phyloP scores from a whole-genome alignment of 2,113 vertebrate genomes.

The Oenanthe oenanthe region DNA sequence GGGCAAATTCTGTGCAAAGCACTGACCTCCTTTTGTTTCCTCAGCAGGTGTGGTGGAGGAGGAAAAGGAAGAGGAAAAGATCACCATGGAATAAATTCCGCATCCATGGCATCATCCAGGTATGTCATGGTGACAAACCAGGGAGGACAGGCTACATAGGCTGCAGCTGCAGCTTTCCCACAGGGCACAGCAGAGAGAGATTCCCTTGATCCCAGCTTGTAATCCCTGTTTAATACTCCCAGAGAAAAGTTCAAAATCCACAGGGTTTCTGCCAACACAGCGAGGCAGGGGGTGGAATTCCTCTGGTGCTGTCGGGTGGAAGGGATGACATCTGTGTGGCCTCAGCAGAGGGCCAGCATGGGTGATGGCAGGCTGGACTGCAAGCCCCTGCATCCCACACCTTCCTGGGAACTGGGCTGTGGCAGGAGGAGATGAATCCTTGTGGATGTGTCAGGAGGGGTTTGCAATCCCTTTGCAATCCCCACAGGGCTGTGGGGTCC shows the following conservation, averaged over 20 bases:
- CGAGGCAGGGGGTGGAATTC: not conserved
- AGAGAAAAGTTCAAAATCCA: constrained; percentile 41
- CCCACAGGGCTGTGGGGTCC: accelerated
- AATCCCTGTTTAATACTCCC: constrained; percentile 6
- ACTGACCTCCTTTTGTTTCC: not conserved
- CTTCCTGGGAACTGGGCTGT: not conserved
- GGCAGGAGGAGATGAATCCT: not conserved
- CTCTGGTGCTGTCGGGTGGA: constrained; percentile 3
- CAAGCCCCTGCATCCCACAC: not conserved
- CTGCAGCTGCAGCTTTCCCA: not conserved
- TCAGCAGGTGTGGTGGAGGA: not conserved
- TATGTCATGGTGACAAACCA: accelerated
- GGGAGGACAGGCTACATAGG: not conserved
- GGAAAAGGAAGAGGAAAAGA: not conserved
- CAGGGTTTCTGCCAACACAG: not conserved
- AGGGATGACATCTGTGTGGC: not conserved
- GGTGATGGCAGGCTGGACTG: not conserved
- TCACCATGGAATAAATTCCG: not conserved
- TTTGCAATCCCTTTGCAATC: not conserved
- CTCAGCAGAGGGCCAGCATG: not conserved
- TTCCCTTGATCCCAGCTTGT: not conserved
- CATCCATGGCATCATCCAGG: accelerated
- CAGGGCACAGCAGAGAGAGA: not conserved
- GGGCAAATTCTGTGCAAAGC: not conserved
- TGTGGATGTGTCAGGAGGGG: not conserved